phyloP scores from a whole-genome alignment of 2,113 vertebrate species.

The Anas platyrhynchos region DNA sequence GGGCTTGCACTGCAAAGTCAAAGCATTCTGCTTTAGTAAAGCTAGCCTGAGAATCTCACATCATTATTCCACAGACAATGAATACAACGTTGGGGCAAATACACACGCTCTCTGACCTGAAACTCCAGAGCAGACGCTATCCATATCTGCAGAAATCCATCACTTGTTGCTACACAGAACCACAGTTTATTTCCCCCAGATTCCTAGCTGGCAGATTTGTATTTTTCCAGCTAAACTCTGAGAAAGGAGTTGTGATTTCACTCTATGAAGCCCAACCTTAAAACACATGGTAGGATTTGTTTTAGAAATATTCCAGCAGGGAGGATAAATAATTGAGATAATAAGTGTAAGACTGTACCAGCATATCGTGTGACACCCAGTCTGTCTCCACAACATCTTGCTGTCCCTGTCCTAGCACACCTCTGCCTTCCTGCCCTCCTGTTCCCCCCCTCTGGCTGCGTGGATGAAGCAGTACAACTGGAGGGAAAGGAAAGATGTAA shows the following conservation, averaged over 20 bases:
- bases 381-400: not conserved
- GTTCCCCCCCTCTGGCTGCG: not conserved
- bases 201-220: conserved; percentile 53
- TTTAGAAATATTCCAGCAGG: conserved; percentile 57
- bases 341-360: not conserved
- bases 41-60: not conserved
- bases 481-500: not conserved
- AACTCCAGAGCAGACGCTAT: conserved; percentile 39
- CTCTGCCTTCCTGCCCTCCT: not conserved
- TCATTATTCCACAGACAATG: conserved; percentile 15
- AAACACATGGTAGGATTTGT: conserved; percentile 67
- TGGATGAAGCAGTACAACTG: not conserved
- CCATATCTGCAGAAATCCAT: conserved; percentile 59
- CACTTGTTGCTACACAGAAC: conserved; percentile 42
- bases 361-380: not conserved
- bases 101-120: conserved; percentile 5
- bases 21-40: conserved; percentile 10
- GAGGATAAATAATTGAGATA: conserved; percentile 61
- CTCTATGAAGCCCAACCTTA: conserved; percentile 38
- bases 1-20: not conserved
- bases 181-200: conserved; percentile 37
- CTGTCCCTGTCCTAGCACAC: not conserved
- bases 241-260: conserved; percentile 50
- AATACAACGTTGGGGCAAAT: not conserved
- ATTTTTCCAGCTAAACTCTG: conserved; percentile 33